Conservation (phyloP, 2,888 invertebrate genomes). For the Meiosimyza platycephala region DNA sequence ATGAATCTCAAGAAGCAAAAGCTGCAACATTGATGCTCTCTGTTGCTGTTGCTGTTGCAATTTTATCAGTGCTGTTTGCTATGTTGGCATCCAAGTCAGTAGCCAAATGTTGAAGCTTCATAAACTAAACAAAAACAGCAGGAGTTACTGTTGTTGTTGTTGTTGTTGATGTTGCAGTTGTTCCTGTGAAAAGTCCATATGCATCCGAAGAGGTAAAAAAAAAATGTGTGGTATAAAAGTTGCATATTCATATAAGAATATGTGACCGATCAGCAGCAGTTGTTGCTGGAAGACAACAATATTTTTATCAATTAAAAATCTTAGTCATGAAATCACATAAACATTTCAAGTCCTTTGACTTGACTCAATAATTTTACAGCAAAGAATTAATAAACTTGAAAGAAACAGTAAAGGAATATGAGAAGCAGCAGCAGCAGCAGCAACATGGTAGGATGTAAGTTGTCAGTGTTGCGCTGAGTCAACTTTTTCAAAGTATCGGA, state of each 20-base stretch:
- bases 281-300: constrained; percentile 12
- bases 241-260: constrained; percentile 56
- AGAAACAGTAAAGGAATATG: constrained; percentile 26
- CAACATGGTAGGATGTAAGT: no score
- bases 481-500: no score
- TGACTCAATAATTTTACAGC: constrained; percentile 63
- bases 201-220: constrained; percentile 47
- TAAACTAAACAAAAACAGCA: constrained; percentile 57
- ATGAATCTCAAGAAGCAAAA: no score
- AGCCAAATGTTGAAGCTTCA: constrained; percentile 38
- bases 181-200: constrained; percentile 53
- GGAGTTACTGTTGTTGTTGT: constrained; percentile 41
- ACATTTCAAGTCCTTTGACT: constrained; percentile 61
- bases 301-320: constrained; percentile 64
- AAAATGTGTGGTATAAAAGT: constrained; percentile 41
- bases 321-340: constrained; percentile 65
- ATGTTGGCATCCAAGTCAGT: constrained; percentile 10
- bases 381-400: constrained; percentile 35
- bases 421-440: neutral
- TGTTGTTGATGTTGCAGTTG: no score
- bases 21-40: neutral
- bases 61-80: constrained; percentile 9
- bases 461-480: no score
- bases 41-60: neutral
- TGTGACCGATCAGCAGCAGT: constrained; percentile 19